Base-by-base conservation (phyloP, 2,113 vertebrate species). In the Calyptomena viridis region DNA sequence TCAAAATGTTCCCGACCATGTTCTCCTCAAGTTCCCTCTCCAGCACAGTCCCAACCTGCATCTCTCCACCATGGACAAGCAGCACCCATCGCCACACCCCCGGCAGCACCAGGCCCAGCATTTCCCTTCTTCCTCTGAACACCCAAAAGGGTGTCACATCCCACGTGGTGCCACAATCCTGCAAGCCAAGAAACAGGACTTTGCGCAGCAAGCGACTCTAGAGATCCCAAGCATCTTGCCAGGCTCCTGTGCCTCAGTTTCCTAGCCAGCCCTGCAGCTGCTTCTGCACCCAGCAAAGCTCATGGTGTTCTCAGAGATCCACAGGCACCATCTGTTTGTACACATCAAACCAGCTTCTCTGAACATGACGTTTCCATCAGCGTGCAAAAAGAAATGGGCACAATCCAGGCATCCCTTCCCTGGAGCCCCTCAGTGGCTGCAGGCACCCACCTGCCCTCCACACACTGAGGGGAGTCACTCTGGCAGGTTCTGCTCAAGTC, bases 1-100 rank as follows among this genome's bases (percentile, higher is more conserved):
- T 12, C 58, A 72, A n/a, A 62, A 62, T 2, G 0, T 42, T 74
- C 49, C 50, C 0, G 0, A 6, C 7, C 23, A 37, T 0, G 1
- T 22, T 79, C 14, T 80, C 46, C 31, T 30, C 35, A 15, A 60
- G 33, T 50, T 42, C 86, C 18, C 50, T 30, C 22, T 39, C 17
- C 5, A 82, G n/a, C 37, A 31, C 11, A 59, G 58, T 18, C 40
- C 46, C 74, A 52, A 2, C 19, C 33, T 33, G 8, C 39, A 19
- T 31, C 35, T 39, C 40, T 67, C 35, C 49, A 12, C 35, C 12
- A 4, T 0, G 1, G 28, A n/a, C 27, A 35, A 68, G 20, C 67
- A 63, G 24, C 6, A 4, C 14, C 35, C 55, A 46, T 23, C 3
- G 1, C 50, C 53, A 50, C 14, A 1, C 19, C 4, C n/a, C 39